A percentile compares a stretch with the other conserved stretches of the same genome.
Conservation (phyloP, 2,797 vertebrate genomes). For the Siniperca scherzeri region DNA sequence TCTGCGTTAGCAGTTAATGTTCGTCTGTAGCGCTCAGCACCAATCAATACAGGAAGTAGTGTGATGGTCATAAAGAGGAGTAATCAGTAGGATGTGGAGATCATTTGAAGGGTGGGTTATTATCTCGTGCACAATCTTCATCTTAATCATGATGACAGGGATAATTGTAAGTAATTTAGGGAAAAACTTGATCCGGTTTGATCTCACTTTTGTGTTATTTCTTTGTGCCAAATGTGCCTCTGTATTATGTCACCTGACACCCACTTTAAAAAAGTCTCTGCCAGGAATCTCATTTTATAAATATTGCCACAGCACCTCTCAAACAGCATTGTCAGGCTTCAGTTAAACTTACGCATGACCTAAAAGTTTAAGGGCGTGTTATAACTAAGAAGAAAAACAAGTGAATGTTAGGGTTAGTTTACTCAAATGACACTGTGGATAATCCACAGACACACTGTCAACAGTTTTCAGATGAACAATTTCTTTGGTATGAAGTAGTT, state of each 20-base stretch:
- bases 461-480: background rate
- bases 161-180: constrained; percentile 7
- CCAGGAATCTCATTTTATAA: background rate
- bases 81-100: constrained; percentile 12
- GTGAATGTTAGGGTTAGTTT: background rate
- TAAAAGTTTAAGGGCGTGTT: background rate
- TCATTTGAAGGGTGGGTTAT: constrained; percentile 25
- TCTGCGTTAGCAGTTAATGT: constrained; percentile 27
- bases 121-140: constrained; percentile 1
- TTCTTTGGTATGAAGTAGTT: too few species aligned
- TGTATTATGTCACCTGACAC: background rate
- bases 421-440: background rate
- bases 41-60: constrained; percentile 34
- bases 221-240: background rate
- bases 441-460: too few species aligned
- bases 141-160: constrained; percentile 20
- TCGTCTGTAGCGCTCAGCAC: background rate
- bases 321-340: background rate
- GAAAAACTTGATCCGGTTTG: background rate
- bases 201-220: background rate
- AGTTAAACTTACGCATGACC: background rate
- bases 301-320: background rate
- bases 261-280: background rate
- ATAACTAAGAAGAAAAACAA: background rate
- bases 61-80: constrained; percentile 5